phyloP scores from a whole-genome alignment of 37 sponge, comb jelly and placozoan genomes.

The Hexactinellida sp. region DNA sequence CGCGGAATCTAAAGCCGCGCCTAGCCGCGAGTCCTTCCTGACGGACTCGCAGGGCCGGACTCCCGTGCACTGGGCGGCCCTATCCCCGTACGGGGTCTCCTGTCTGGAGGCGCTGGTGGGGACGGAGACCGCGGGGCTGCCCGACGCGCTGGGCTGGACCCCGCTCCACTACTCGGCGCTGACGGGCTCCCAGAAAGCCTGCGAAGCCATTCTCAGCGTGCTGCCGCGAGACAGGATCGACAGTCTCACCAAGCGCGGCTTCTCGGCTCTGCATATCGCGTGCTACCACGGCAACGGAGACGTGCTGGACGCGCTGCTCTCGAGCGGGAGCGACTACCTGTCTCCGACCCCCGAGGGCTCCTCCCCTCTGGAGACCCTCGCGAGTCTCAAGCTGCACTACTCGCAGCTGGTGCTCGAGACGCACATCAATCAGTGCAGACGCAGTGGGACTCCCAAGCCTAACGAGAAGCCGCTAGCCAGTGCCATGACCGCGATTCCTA shows the following conservation, averaged over 20 bases:
- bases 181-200: conserved; percentile 2
- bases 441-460: not conserved
- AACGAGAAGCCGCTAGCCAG: not conserved
- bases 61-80: not conserved
- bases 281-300: conserved; percentile 9
- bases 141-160: not conserved
- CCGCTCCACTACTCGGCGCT: not conserved
- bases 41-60: not conserved
- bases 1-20: not conserved
- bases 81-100: not conserved
- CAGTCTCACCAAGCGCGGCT: not conserved
- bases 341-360: not conserved
- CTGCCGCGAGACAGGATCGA: not conserved
- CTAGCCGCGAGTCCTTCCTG: not conserved
- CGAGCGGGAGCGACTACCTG: not conserved
- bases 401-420: not conserved
- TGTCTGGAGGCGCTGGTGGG: not conserved
- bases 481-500: not conserved
- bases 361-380: not conserved
- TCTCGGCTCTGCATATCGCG: conserved; percentile 1
- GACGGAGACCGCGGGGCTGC: not conserved
- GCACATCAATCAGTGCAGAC: not conserved
- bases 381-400: not conserved
- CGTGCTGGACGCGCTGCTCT: not conserved
- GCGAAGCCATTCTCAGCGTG: not conserved